Evolutionary conservation across 2,888 invertebrate species (phyloP).

Genomic region (Drosophila meridiana): DNA sequence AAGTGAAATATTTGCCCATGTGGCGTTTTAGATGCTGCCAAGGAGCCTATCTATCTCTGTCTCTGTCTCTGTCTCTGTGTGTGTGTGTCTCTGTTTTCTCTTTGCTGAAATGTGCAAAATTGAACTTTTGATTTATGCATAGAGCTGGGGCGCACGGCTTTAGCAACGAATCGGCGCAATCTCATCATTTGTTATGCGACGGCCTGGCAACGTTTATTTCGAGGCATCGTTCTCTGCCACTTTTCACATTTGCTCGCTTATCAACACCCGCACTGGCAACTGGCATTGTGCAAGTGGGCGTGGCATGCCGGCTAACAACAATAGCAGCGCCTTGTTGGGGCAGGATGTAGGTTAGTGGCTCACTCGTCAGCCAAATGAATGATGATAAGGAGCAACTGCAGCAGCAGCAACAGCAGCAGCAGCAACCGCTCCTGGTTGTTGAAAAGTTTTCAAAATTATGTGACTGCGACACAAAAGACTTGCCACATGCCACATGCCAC

Average conservation of each 20-base stretch:
- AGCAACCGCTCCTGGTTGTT: slow-evolving; percentile 42
- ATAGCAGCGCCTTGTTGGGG: slow-evolving; percentile 48
- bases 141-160: slow-evolving; percentile 5
- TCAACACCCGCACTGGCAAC: slow-evolving; percentile 51
- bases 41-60: slow-evolving; percentile 41
- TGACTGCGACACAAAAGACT: slow-evolving; percentile 45
- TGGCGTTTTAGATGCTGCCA: slow-evolving; percentile 69
- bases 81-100: slow-evolving; percentile 10
- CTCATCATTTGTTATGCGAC: slow-evolving; percentile 64
- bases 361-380: slow-evolving; percentile 76
- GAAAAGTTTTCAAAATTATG: slow-evolving; percentile 34
- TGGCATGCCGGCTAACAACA: slow-evolving; percentile 68
- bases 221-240: slow-evolving; percentile 44
- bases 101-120: slow-evolving; percentile 60
- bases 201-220: slow-evolving; percentile 51
- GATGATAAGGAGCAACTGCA: slow-evolving; percentile 74
- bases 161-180: slow-evolving; percentile 37
- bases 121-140: slow-evolving; percentile 78
- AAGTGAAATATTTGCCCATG: slow-evolving; percentile 79
- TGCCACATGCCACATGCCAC: slow-evolving; percentile 30
- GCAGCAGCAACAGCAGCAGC: slow-evolving; percentile 21
- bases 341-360: slow-evolving; percentile 79
- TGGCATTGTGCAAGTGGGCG: slow-evolving; percentile 52
- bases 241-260: slow-evolving; percentile 73
- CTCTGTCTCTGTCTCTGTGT: slow-evolving; percentile 9